Base-by-base conservation (phyloP, 2,888 invertebrate species). In the Agrilus cyanescens region DNA sequence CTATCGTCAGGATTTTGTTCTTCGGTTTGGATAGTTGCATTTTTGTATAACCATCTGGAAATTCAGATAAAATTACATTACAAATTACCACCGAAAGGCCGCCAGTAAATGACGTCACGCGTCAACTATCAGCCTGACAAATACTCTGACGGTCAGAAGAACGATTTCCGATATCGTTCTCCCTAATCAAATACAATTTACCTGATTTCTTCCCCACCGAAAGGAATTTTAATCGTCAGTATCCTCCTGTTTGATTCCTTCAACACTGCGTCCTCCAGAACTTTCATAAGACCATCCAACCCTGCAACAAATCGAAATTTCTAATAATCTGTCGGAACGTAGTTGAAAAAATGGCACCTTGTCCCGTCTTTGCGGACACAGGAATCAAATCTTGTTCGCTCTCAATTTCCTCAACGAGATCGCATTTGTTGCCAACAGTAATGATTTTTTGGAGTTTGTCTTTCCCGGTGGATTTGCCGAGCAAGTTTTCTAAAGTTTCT, bases 351-450 rank as follows among this genome's bases (percentile, higher is more conserved):
- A 33, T n/a, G n/a, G 31, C 37, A 43, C 47, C 46, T 42, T 44
- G 46, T 66, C 38, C 53, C 46, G 45, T 53, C 48, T 57, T 57
- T n/a, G 68, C 62, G 4, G 70, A 71, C 14, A 69, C 59, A 41
- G 56, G 44, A 25, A 67, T 42, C n/a, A 53, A 38, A 45, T 56
- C 48, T 34, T 51, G 37, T 31, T 53, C 42, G 25, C 44, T 31
- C 46, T 41, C 39, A 16, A 48, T 46, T 15, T 35, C 15, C 45
- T 47, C 31, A 3, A 72, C 42, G 32, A 78, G 60, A 65, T 87
- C 87, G 46, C 74, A 69, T 66, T 88, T 88, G 63, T 88, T 89
- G 38, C 78, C 82, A 29, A 86, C 80, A 53, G 77, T 75, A 15
- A 86, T 73, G 40, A 86, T 70, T 46, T 69, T 69, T 4, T 68